Evolutionary conservation across 2,113 vertebrate species (phyloP), one percentile per base, ranked within the genome.

Genomic region (Theristicus caerulescens): DNA sequence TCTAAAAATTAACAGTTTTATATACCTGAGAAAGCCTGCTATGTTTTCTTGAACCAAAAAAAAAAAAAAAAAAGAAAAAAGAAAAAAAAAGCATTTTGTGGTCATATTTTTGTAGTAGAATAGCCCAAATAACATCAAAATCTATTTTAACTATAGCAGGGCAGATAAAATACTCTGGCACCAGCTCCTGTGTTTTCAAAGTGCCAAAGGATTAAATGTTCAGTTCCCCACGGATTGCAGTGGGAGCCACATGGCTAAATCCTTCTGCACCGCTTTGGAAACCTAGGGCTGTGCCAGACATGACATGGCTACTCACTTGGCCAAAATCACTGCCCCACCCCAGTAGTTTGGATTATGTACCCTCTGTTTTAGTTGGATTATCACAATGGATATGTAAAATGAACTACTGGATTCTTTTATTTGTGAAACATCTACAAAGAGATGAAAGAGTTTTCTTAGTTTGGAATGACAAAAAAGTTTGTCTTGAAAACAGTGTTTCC

Each of bases 1-100:
- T 98, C 98, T 98, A 98, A 98, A 97, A 98, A 98, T 98, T 97
- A 98, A 98, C 97, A 97, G 97, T 98, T 98, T 98, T 98, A 97
- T 98, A 98, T 98, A 98, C 96, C 97, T 97, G 96, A 98, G 97
- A 98, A 97, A 97, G 97, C 97, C 98, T 98, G 97, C 95, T 97
- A 97, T 97, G 97, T 96, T 97, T 98, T 97, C 96, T 98, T 98
- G 96, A 98, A 97, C 96, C 96, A 96, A 97, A 98, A 97, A 91
- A 97, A 91, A 46, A n/a, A 96, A 97, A 98, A 97, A 91, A 77
- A 47, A 42, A 70, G 19, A 79, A 36, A 20, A 31, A 17, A 61
- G 14, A 34, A 19, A 74, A 82, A 90, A 93, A 89, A 94, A 64
- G 58, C 89, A 86, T 97, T 96, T 95, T 93, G 92, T 97, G 96